Evolutionary conservation across 1,140 invertebrate genomes (phyloP), one percentile per base, ranked within the genome.

Genomic region (Halictus rubicundus): DNA sequence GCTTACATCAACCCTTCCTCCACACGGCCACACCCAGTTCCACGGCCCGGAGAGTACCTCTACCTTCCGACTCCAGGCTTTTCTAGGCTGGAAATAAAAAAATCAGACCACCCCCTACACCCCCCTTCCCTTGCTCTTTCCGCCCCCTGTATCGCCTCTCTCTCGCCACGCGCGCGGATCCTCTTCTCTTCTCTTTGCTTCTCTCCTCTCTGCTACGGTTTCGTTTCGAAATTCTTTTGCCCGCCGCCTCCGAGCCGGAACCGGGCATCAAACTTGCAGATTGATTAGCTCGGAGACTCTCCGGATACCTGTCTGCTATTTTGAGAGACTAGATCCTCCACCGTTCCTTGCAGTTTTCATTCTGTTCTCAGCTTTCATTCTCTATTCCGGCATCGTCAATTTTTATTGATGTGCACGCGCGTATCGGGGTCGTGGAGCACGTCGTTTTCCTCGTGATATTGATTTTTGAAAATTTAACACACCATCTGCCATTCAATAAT

Each of bases 1-100:
- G 84, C 84, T 87, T 88, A 87, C 86, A 87, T 88, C 86, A 85
- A 85, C 83, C 86, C 84, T 88, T 85, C 49, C 84, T 83, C 82
- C 69, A 80, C 70, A 75, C 78, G 83, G 78, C 88, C 88, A 89
- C 87, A 87, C 88, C 82, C 87, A 88, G 78, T 85, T 85, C 70
- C 78, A 76, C 61, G 72, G 68, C 65, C 9, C 82, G 39, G 78
- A 83, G 78, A 80, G 68, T 87, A 78, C 63, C 85, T 84, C 14
- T 87, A 82, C 68, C 85, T 84, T 57, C 77, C 60, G 57, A 84
- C 65, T n/a, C 82, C 64, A 76, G 80, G 84, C 83, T 78, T 83
- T 78, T 78, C 57, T 82, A 75, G 66, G 69, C 68, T 81, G 61
- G 74, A 64, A 78, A 86, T 86, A 69, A 77, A 86, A 87, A 83